Conservation (phyloP, 2,888 invertebrate genomes). For the Muscina levida region DNA sequence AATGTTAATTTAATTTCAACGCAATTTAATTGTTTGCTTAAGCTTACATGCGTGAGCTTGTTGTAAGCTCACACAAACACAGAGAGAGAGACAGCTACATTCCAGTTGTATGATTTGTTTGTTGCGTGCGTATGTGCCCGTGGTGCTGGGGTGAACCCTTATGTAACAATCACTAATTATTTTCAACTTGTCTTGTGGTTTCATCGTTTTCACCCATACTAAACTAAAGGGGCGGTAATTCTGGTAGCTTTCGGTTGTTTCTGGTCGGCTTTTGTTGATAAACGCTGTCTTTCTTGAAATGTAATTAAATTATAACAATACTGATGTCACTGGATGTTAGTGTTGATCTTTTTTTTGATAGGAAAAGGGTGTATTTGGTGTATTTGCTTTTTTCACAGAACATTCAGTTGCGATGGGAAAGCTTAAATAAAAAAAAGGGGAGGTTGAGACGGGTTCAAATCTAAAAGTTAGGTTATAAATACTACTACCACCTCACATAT, state of each 20-base stretch:
- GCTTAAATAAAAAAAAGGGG: no score
- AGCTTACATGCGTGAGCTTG: slow-evolving; percentile 51
- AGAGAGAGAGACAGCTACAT: background rate
- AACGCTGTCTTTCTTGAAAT: slow-evolving; percentile 9
- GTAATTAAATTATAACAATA: slow-evolving; percentile 32
- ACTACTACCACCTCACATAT: no score
- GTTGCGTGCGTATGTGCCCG: background rate
- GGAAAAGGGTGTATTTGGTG: slow-evolving; percentile 12
- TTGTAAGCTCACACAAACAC: no score
- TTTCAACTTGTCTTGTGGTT: slow-evolving; percentile 8
- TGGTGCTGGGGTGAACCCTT: background rate
- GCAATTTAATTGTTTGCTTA: slow-evolving; percentile 63
- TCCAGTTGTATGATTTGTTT: background rate
- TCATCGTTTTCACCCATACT: background rate
- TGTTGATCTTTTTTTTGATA: background rate
- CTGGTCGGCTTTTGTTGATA: no score
- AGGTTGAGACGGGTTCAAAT: no score
- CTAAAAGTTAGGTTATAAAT: no score
- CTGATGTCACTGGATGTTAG: slow-evolving; percentile 12
- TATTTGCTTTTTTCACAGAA: no score
- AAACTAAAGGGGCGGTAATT: background rate
- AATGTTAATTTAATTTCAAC: slow-evolving; percentile 55
- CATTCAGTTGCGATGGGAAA: no score
- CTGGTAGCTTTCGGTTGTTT: no score
- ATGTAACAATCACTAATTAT: slow-evolving; percentile 13